These are phyloP conservation scores for Hylomyscus alleni DNA, from an alignment of 2,797 vertebrate species.

Conservation along the genomic window DNA sequence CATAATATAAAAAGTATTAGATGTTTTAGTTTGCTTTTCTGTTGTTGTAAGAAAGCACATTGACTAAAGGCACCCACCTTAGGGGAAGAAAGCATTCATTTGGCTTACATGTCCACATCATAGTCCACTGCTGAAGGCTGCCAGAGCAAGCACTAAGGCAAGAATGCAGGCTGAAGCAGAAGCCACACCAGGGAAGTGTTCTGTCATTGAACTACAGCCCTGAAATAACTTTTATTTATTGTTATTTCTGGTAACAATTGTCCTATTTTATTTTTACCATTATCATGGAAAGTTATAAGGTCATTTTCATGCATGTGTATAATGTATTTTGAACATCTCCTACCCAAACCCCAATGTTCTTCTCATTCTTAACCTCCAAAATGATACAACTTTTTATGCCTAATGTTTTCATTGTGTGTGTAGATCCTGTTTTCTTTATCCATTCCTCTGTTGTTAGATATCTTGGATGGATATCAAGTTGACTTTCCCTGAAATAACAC, in stretches of 20 bases:
- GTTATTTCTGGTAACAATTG: not conserved
- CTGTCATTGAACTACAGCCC: not conserved
- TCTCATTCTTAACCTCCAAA: not conserved
- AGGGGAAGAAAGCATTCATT: not conserved
- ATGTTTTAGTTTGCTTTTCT: not conserved
- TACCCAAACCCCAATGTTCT: not conserved
- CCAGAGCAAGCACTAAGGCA: too few species aligned
- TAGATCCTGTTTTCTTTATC: not conserved
- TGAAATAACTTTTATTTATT: not conserved
- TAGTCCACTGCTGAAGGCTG: not conserved
- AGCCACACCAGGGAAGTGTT: not conserved
- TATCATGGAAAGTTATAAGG: not conserved
- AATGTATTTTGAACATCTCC: not conserved
- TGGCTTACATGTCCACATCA: not conserved
- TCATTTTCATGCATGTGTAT: not conserved
- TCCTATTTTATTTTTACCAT: not conserved
- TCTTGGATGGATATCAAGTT: not conserved
- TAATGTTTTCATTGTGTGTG: not conserved
- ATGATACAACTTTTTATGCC: not conserved
- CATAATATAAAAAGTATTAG: not conserved
- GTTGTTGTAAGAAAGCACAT: not conserved
- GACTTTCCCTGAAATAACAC: not conserved
- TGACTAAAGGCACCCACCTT: not conserved
- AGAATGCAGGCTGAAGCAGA: not conserved
- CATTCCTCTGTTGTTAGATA: not conserved